These are phyloP conservation scores for Macaria notata DNA, from an alignment of 2,888 invertebrate genomes.

Conservation along the genomic window DNA sequence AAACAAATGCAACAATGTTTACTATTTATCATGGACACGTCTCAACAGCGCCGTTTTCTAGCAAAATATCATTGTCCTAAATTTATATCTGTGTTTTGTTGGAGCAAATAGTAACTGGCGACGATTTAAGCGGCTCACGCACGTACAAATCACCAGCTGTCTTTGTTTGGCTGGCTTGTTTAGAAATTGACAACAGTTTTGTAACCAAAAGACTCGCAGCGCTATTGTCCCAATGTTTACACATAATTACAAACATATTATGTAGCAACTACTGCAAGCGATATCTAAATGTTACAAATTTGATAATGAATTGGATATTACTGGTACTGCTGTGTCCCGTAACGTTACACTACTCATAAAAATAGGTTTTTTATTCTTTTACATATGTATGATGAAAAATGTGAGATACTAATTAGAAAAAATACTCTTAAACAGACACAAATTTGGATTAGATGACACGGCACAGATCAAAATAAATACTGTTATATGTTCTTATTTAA, in stretches of 20 bases:
- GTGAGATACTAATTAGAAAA: no score
- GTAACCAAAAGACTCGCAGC: slow-evolving; percentile 31
- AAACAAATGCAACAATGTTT: slow-evolving; percentile 16
- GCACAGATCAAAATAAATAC: no score
- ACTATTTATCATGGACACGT: slow-evolving; percentile 18
- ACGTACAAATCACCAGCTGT: slow-evolving; percentile 36
- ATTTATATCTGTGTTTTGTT: slow-evolving; percentile 45
- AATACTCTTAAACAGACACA: no score
- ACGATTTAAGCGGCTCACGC: slow-evolving; percentile 42
- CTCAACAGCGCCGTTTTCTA: slow-evolving; percentile 22
- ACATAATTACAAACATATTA: slow-evolving; percentile 13
- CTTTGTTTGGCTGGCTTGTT: slow-evolving; percentile 52
- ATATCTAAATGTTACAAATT: slow-evolving; percentile 15
- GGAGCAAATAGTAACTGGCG: slow-evolving; percentile 50
- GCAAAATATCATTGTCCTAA: slow-evolving; percentile 40
- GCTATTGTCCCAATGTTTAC: slow-evolving; percentile 12
- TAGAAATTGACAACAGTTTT: slow-evolving; percentile 46
- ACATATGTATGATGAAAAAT: no score
- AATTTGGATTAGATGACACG: no score
- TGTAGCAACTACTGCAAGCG: slow-evolving; percentile 2
- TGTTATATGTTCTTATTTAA: no score
- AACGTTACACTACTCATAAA: no score
- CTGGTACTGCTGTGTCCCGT: no score
- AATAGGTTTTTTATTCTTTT: no score
- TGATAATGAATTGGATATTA: slow-evolving; percentile 1